Conservation (phyloP, 1,140 invertebrate genomes). For the Neotoxoptera formosana region DNA sequence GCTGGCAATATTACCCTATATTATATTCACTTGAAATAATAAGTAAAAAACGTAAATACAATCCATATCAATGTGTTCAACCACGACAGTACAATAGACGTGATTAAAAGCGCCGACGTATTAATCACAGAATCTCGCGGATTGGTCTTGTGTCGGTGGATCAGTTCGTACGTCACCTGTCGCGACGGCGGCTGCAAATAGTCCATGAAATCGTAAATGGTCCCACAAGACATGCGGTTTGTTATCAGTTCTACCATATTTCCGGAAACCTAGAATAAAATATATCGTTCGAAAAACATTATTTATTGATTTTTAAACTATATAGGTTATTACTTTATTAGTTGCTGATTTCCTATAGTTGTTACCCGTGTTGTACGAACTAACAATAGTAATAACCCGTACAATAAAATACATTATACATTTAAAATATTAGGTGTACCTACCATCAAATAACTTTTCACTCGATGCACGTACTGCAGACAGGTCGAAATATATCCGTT, state of each 20-base stretch:
- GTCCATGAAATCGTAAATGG: slow-evolving; percentile 78
- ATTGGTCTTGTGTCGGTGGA: slow-evolving; percentile 25
- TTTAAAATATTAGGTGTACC: not conserved
- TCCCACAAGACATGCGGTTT: slow-evolving; percentile 71
- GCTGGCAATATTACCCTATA: not conserved
- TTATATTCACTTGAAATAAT: not conserved
- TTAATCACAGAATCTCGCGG: slow-evolving; percentile 17
- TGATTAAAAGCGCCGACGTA: not conserved
- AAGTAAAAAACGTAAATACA: not conserved
- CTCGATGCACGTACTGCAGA: slow-evolving; percentile 59
- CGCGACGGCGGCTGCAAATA: slow-evolving; percentile 68
- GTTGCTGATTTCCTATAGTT: too few species aligned
- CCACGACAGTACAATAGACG: slow-evolving; percentile 31
- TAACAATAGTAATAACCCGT: too few species aligned
- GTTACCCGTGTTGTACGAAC: not conserved
- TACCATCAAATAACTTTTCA: slow-evolving; percentile 51
- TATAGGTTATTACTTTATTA: too few species aligned
- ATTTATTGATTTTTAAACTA: not conserved
- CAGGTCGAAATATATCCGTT: slow-evolving; percentile 61
- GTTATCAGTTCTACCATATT: slow-evolving; percentile 71
- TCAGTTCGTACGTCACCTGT: slow-evolving; percentile 11
- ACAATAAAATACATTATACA: not conserved
- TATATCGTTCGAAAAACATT: not conserved
- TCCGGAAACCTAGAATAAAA: slow-evolving; percentile 66
- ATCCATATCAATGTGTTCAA: not conserved